Percentiles rank a stretch among this genome's conserved stretches.
Evolutionary conservation across 1,140 invertebrate genomes (phyloP).

Genomic region (Drosophila baimaii): DNA sequence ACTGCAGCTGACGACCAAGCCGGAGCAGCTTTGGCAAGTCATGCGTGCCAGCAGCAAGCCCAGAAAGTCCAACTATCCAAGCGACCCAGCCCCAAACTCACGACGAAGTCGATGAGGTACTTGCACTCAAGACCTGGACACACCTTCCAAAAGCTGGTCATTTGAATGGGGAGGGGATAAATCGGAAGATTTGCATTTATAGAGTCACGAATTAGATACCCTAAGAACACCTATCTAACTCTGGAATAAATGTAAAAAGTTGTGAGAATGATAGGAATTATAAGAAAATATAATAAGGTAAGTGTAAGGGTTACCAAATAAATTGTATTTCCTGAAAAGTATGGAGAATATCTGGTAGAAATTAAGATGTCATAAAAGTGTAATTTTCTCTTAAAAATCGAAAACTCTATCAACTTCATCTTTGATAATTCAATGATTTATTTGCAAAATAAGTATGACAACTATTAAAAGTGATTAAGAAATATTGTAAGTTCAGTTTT

Average conservation of each 20-base stretch:
- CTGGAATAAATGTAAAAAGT: not conserved
- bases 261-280: too few relatives aligned
- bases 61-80: constrained; percentile 25
- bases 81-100: constrained; percentile 12
- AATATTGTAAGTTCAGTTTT: not conserved
- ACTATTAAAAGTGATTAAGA: too few relatives aligned
- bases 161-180: constrained; percentile 3
- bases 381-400: not conserved
- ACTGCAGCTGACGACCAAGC: constrained; percentile 35
- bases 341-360: not conserved
- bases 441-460: too few relatives aligned
- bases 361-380: not conserved
- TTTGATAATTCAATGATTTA: too few relatives aligned
- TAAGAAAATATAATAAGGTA: not conserved
- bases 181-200: not conserved
- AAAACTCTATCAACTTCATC: not conserved
- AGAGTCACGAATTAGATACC: not conserved
- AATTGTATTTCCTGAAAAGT: not conserved
- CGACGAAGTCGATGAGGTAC: constrained; percentile 28
- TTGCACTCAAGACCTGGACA: constrained; percentile 51
- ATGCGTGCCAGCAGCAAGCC: constrained; percentile 57
- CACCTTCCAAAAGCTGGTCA: constrained; percentile 38
- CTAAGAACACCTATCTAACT: not conserved
- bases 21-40: constrained; percentile 60
- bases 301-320: not conserved